These are phyloP conservation scores for Caloenas nicobarica DNA, from an alignment of 2,113 vertebrate genomes.

Conservation along the genomic window DNA sequence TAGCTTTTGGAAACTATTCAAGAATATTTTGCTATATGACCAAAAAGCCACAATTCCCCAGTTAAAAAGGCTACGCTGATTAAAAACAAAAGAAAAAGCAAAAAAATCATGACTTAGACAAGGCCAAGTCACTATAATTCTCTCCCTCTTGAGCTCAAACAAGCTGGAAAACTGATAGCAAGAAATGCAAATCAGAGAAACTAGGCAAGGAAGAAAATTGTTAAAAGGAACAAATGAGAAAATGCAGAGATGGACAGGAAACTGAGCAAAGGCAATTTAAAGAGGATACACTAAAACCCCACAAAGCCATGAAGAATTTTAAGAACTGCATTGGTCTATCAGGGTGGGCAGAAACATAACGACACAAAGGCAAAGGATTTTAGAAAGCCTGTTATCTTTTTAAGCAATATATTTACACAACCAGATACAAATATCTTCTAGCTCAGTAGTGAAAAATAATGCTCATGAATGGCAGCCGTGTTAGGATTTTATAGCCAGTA, in stretches of 20 bases:
- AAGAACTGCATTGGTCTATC: background rate
- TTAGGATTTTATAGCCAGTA: background rate
- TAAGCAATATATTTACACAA: background rate
- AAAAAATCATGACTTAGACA: background rate
- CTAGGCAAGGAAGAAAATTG: background rate
- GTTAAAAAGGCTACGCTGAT: background rate
- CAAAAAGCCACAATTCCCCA: background rate
- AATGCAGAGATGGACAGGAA: background rate
- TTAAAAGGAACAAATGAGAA: background rate
- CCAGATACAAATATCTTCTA: background rate
- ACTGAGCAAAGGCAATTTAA: background rate
- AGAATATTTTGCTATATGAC: background rate
- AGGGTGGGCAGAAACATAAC: background rate
- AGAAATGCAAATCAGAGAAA: background rate
- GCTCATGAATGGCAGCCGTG: background rate
- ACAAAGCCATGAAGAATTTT: background rate
- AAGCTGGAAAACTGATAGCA: background rate
- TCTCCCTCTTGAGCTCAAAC: background rate
- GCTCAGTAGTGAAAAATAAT: background rate
- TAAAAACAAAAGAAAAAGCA: background rate
- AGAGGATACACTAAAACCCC: background rate
- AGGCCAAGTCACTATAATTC: background rate
- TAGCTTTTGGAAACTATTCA: background rate
- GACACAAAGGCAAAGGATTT: background rate
- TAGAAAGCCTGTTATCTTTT: background rate